These are phyloP conservation scores for Elymnias hypermnestra DNA, from an alignment of 1,140 invertebrate species.

Conservation along the genomic window DNA sequence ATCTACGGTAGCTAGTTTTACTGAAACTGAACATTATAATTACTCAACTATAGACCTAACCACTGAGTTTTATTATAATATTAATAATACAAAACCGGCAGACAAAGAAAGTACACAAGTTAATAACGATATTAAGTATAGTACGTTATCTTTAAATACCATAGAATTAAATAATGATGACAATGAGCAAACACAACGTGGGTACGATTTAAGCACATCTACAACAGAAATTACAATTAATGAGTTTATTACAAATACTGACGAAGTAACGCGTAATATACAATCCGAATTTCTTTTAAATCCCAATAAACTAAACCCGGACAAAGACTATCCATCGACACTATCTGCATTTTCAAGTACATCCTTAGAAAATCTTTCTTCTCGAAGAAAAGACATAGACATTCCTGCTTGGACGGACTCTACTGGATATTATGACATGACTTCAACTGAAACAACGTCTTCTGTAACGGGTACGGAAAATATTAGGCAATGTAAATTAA, in stretches of 20 bases:
- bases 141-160: not conserved
- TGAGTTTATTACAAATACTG: not conserved
- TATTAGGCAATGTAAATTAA: conserved; percentile 76
- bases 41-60: not conserved
- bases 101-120: not conserved
- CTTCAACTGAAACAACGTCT: conserved; percentile 41
- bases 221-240: not conserved
- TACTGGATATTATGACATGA: conserved; percentile 44
- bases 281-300: not conserved
- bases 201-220: not conserved
- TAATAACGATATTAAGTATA: too few species aligned
- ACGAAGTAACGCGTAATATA: not conserved
- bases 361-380: conserved; percentile 53
- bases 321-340: conserved; percentile 29
- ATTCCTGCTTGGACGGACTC: conserved; percentile 67
- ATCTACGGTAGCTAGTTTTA: not conserved
- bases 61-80: not conserved
- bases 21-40: not conserved
- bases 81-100: not conserved
- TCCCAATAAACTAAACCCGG: not conserved
- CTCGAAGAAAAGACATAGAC: conserved; percentile 58
- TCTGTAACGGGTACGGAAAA: conserved; percentile 51
- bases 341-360: conserved; percentile 36
- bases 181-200: not conserved
- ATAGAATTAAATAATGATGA: not conserved